Evolutionary conservation across 2,113 vertebrate species (phyloP).

Genomic region (Hippolais icterina): DNA sequence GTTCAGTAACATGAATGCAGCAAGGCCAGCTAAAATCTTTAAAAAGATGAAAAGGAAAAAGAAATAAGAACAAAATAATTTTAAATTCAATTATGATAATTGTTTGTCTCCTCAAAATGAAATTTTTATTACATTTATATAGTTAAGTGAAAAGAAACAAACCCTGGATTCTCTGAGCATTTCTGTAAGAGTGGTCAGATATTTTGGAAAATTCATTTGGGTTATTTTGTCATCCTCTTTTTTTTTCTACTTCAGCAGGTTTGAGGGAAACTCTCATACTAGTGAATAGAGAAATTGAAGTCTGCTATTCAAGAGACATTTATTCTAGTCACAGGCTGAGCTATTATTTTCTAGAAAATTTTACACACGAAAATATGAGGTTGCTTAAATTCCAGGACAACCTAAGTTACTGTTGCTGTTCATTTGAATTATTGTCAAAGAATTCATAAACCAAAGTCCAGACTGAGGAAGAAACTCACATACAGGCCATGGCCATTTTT

Average conservation of each 20-base stretch:
- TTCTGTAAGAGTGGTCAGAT: background rate
- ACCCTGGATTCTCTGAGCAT: background rate
- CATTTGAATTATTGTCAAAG: background rate
- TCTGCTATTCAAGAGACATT: background rate
- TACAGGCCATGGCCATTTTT: background rate
- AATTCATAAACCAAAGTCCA: background rate
- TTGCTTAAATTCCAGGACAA: background rate
- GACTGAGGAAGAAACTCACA: background rate
- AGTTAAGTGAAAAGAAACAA: background rate
- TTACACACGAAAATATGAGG: background rate
- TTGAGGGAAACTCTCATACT: background rate
- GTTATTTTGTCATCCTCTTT: background rate
- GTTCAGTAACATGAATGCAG: background rate
- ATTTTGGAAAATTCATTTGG: background rate
- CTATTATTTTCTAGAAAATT: background rate
- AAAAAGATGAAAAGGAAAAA: background rate
- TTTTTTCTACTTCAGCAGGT: background rate
- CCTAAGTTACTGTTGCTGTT: background rate
- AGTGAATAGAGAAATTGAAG: background rate
- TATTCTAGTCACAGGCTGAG: background rate
- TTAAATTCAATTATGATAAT: background rate
- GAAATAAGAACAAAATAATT: background rate
- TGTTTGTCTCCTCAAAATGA: background rate
- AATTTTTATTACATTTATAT: background rate
- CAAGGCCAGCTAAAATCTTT: background rate